phyloP scores from a whole-genome alignment of 2,113 vertebrate species.

The Coracopsis vasa region DNA sequence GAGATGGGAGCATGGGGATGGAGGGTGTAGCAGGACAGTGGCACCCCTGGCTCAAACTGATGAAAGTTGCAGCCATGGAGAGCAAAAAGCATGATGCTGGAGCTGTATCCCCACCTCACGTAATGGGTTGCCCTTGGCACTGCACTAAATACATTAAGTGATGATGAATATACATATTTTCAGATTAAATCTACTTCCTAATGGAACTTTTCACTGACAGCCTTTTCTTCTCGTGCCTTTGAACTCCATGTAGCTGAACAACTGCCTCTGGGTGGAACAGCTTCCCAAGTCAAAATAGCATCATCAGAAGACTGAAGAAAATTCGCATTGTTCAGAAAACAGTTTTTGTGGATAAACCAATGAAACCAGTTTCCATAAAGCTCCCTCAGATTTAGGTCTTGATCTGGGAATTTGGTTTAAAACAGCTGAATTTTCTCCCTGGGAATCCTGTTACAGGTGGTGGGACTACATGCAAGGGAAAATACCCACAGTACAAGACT shows the following conservation, averaged over 20 bases:
- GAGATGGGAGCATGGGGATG: background rate
- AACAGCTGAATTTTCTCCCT: background rate
- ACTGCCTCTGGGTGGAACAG: background rate
- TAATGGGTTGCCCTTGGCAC: background rate
- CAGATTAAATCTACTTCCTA: slow-evolving; percentile 34
- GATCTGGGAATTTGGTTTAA: background rate
- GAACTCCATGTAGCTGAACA: background rate
- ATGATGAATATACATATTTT: background rate
- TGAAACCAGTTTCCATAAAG: background rate
- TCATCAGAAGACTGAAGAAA: background rate
- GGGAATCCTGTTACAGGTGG: background rate
- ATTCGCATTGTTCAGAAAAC: background rate
- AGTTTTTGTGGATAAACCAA: background rate
- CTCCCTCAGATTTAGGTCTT: background rate
- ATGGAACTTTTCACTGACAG: background rate
- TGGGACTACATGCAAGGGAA: background rate
- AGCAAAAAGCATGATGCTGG: background rate
- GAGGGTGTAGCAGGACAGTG: background rate
- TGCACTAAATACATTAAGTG: background rate
- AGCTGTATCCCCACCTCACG: background rate
- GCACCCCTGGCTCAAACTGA: background rate
- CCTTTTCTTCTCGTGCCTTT: background rate
- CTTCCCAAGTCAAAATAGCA: background rate
- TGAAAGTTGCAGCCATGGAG: accelerated
- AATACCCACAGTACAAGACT: background rate